A percentile compares a stretch with the other conserved stretches of the same genome.
These are phyloP conservation scores for Nasonia longicornis DNA, from an alignment of 1,140 invertebrate genomes.

Conservation along the genomic window DNA sequence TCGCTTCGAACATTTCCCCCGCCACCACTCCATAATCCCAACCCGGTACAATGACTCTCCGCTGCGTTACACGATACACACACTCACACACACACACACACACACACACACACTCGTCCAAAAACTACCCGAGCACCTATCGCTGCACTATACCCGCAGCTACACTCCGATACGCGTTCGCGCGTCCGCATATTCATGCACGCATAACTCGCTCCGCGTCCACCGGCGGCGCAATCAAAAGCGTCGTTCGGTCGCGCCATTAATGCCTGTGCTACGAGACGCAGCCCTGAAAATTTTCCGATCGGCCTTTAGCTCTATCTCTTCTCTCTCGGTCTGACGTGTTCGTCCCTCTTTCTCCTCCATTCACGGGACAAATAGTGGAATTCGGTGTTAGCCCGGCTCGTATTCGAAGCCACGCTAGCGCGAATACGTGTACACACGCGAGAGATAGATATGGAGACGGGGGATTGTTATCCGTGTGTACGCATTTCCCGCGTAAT, in stretches of 20 bases:
- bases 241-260: not conserved
- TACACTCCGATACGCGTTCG: not conserved
- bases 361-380: slow-evolving; percentile 8
- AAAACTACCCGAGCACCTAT: not conserved
- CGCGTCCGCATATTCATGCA: not conserved
- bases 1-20: too few species aligned
- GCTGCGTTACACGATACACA: not conserved
- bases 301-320: too few species aligned
- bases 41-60: too few species aligned
- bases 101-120: not conserved
- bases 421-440: not conserved
- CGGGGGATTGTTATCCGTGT: not conserved
- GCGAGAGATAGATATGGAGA: not conserved
- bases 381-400: not conserved
- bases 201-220: not conserved
- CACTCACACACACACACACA: not conserved
- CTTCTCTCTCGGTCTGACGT: not conserved
- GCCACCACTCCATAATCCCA: too few species aligned
- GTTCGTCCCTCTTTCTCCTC: not conserved
- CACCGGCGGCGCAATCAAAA: not conserved
- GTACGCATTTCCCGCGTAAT: not conserved
- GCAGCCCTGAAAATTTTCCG: too few species aligned
- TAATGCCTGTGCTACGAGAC: too few species aligned
- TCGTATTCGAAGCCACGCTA: not conserved
- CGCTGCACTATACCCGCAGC: not conserved